Percentiles rank a stretch among this genome's conserved stretches.
These are phyloP conservation scores for Pyralis farinalis DNA, from an alignment of 2,888 invertebrate species.

Conservation along the genomic window DNA sequence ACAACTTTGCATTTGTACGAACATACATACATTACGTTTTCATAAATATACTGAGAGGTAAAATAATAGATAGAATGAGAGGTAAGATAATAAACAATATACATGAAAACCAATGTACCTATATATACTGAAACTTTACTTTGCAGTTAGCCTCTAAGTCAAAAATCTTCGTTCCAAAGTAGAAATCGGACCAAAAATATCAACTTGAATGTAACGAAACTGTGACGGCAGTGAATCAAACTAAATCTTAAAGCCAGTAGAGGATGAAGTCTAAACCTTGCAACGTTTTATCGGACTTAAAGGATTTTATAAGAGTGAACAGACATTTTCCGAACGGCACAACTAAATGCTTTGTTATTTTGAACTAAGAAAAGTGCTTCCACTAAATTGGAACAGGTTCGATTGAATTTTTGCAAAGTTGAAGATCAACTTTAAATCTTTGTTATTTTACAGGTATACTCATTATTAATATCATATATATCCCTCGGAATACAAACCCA, in stretches of 20 bases:
- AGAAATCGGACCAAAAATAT: background rate
- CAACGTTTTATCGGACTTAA: constrained; percentile 39
- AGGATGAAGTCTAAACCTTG: constrained; percentile 37
- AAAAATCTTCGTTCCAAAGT: background rate
- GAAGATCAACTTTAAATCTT: too few relatives aligned
- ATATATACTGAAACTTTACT: constrained; percentile 9
- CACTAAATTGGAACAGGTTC: background rate
- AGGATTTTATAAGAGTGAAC: constrained; percentile 38
- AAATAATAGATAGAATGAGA: too few relatives aligned
- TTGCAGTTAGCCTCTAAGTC: background rate
- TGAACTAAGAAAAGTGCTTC: background rate
- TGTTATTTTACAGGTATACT: too few relatives aligned
- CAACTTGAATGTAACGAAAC: constrained; percentile 4
- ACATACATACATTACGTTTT: too few relatives aligned
- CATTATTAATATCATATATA: too few relatives aligned
- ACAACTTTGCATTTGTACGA: too few relatives aligned
- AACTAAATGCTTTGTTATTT: background rate
- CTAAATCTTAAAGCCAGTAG: constrained; percentile 38
- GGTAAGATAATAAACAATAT: too few relatives aligned
- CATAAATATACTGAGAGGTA: too few relatives aligned
- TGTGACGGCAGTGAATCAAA: constrained; percentile 43
- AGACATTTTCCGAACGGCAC: background rate
- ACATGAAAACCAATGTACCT: constrained; percentile 10
- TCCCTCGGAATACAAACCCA: too few relatives aligned
- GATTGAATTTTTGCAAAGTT: background rate